Evolutionary conservation across 1,140 invertebrate genomes (phyloP).

Genomic region (Brachionus koreanus): DNA sequence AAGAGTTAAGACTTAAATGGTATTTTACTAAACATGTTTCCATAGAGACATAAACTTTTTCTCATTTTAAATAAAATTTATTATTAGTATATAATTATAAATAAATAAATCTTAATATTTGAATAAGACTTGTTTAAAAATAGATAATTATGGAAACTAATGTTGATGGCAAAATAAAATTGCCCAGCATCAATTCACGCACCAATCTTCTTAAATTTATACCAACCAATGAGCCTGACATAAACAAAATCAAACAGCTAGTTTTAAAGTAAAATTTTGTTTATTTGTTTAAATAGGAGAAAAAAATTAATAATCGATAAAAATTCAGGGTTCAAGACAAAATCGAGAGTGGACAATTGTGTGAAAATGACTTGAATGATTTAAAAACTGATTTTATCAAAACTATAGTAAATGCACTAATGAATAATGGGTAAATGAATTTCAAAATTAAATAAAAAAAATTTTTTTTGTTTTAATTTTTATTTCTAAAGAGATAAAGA

Average conservation of each 20-base stretch:
- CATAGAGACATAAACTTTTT: constrained; percentile 2
- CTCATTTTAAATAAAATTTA: background rate
- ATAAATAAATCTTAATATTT: background rate
- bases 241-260: background rate
- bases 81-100: background rate
- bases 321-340: background rate
- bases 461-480: background rate
- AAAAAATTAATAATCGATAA: background rate
- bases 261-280: background rate
- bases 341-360: background rate
- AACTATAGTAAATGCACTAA: constrained; percentile 1
- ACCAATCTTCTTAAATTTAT: background rate
- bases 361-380: background rate
- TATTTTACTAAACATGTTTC: background rate
- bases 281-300: background rate
- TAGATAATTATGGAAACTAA: background rate
- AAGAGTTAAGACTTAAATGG: background rate
- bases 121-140: background rate
- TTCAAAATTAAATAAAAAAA: background rate
- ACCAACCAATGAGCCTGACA: background rate
- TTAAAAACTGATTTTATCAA: background rate
- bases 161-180: background rate
- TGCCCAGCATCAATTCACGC: background rate
- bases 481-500: background rate
- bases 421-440: background rate